phyloP scores from a whole-genome alignment of 2,888 invertebrate species.

The Zelleria hepariella region DNA sequence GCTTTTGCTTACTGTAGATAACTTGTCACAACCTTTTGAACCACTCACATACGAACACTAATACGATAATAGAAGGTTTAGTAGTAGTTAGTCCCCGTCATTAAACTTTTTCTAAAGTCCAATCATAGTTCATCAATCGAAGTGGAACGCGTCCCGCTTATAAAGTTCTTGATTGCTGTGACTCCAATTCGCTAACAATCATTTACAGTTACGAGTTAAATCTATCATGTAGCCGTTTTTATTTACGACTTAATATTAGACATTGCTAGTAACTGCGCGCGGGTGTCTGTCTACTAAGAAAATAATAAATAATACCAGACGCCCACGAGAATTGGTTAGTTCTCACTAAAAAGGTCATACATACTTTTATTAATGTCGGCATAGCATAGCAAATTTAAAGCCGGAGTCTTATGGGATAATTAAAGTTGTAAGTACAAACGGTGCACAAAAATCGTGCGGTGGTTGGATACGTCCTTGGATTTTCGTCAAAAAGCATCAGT shows the following conservation, averaged over 20 bases:
- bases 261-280: background rate
- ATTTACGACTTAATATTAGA: background rate
- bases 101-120: background rate
- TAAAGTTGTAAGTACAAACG: no score
- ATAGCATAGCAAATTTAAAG: no score
- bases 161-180: background rate
- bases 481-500: background rate
- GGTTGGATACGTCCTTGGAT: no score
- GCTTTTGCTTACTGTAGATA: no score
- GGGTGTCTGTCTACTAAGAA: background rate
- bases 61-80: no score
- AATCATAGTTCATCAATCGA: background rate
- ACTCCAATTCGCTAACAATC: background rate
- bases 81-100: background rate
- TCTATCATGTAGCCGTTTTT: background rate
- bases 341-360: no score
- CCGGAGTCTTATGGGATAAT: no score
- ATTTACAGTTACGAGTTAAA: background rate
- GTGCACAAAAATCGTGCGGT: no score
- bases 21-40: no score
- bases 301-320: background rate
- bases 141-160: background rate
- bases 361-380: no score
- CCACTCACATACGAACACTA: no score
- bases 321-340: background rate